Conservation (phyloP, 2,888 invertebrate species). For the Diaprepes abbreviatus region DNA sequence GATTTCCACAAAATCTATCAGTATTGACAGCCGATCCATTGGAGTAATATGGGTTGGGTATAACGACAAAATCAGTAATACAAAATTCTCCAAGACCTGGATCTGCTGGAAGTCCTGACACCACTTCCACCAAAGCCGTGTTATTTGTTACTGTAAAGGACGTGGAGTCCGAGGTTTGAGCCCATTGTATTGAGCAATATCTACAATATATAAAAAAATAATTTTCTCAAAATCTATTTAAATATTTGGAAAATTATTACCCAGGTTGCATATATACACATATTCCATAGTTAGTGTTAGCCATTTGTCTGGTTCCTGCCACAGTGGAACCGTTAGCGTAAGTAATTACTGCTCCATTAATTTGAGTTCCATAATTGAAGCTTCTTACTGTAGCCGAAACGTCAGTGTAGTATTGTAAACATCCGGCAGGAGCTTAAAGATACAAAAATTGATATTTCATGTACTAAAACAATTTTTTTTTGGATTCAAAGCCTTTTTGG, state of each 20-base stretch:
- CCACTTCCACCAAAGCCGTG: constrained; percentile 72
- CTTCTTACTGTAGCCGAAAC: constrained; percentile 76
- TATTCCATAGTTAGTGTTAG: constrained; percentile 81
- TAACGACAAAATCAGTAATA: constrained; percentile 80
- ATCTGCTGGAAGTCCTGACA: constrained; percentile 70
- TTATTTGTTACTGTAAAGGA: constrained; percentile 79
- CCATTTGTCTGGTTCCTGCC: constrained; percentile 79
- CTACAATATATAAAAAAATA: constrained; percentile 61
- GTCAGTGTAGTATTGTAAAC: constrained; percentile 81
- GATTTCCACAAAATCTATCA: constrained; percentile 84
- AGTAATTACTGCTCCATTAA: constrained; percentile 44
- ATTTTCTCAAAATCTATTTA: too few species aligned
- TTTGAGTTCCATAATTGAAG: constrained; percentile 80
- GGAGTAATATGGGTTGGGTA: constrained; percentile 75
- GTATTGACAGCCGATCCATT: constrained; percentile 67
- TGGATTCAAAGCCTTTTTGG: too few species aligned
- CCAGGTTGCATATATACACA: constrained; percentile 75
- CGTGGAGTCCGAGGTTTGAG: constrained; percentile 68
- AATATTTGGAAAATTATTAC: constrained; percentile 18
- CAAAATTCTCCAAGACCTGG: constrained; percentile 76
- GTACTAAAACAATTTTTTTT: too few species aligned
- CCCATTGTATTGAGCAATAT: constrained; percentile 81
- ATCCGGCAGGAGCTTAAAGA: constrained; percentile 80
- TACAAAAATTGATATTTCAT: neutral
- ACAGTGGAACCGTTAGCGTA: constrained; percentile 47